Evolutionary conservation across 2,113 vertebrate species (phyloP).

Genomic region (Petromus typicus): DNA sequence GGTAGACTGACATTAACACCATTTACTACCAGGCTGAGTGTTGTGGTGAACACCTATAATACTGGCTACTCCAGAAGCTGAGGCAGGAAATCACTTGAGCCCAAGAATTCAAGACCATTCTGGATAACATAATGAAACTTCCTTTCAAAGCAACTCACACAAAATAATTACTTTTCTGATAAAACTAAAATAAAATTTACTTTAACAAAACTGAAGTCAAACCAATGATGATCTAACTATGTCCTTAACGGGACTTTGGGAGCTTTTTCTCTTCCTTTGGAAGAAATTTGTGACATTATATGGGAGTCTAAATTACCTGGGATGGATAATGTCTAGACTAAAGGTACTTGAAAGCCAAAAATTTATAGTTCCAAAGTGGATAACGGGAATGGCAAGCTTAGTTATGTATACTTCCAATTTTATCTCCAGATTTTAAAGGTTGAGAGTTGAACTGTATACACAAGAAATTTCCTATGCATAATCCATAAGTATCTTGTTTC

Average conservation of each 20-base stretch:
- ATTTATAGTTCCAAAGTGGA: neutral
- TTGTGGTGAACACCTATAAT: neutral
- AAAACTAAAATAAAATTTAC: constrained; percentile 42
- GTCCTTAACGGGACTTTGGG: neutral
- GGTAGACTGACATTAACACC: neutral
- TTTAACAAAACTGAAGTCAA: constrained; percentile 41
- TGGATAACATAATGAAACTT: neutral
- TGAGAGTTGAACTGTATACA: neutral
- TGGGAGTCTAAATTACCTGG: constrained; percentile 2
- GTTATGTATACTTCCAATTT: neutral
- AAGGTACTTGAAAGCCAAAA: constrained; percentile 24
- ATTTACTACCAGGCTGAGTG: neutral
- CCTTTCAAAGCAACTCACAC: neutral
- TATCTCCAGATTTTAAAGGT: constrained; percentile 15
- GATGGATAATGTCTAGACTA: neutral
- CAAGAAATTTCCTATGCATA: constrained; percentile 2
- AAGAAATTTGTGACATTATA: neutral
- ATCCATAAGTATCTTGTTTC: neutral
- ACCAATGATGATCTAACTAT: neutral
- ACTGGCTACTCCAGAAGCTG: neutral
- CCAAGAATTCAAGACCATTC: neutral
- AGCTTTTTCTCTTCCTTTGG: neutral
- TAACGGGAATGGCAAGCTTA: neutral
- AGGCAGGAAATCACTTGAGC: neutral
- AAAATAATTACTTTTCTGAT: neutral